phyloP scores from a whole-genome alignment of 2,113 vertebrate species.

The Pleuronectes platessa region DNA sequence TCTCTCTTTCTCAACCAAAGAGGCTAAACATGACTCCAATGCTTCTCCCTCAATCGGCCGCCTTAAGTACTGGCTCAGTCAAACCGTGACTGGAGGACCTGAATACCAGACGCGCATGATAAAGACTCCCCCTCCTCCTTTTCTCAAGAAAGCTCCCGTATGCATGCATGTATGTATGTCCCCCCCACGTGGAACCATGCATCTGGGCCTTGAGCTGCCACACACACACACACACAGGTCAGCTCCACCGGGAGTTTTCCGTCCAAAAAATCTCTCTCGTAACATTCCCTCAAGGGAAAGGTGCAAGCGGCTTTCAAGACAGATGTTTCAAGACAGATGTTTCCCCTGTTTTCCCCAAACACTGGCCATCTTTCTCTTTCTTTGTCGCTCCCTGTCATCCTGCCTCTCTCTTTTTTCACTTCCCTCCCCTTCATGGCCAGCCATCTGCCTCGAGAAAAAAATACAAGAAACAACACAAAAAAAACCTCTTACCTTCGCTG shows the following conservation, averaged over 20 bases:
- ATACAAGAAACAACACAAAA: slow-evolving; percentile 4
- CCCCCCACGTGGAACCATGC: slow-evolving; percentile 43
- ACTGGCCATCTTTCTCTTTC: slow-evolving; percentile 32
- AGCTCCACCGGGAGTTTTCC: slow-evolving; percentile 28
- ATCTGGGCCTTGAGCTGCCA: slow-evolving; percentile 39
- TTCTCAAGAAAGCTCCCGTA: slow-evolving; percentile 25
- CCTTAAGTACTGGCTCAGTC: slow-evolving; percentile 57
- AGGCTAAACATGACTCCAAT: slow-evolving; percentile 51
- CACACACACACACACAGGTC: slow-evolving; percentile 46
- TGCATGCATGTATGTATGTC: slow-evolving; percentile 22
- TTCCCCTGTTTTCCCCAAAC: slow-evolving; percentile 10
- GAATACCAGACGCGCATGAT: slow-evolving; percentile 70
- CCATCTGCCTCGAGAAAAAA: slow-evolving; percentile 28
- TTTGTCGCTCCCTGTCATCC: slow-evolving; percentile 25
- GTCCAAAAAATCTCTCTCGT: slow-evolving; percentile 38
- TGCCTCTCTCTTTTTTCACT: neutral
- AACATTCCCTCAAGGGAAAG: slow-evolving; percentile 42
- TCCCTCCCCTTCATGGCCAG: slow-evolving; percentile 25
- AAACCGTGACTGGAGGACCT: slow-evolving; percentile 63
- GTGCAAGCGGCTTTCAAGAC: slow-evolving; percentile 44
- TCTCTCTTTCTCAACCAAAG: slow-evolving; percentile 39
- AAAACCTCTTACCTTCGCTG: slow-evolving; percentile 64
- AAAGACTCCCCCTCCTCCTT: slow-evolving; percentile 62
- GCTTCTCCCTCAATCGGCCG: slow-evolving; percentile 40
- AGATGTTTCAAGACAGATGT: slow-evolving; percentile 58